Percentiles rank a stretch among this genome's conserved stretches.
phyloP scores from a whole-genome alignment of 2,888 invertebrate species.

The Unio pictorum region DNA sequence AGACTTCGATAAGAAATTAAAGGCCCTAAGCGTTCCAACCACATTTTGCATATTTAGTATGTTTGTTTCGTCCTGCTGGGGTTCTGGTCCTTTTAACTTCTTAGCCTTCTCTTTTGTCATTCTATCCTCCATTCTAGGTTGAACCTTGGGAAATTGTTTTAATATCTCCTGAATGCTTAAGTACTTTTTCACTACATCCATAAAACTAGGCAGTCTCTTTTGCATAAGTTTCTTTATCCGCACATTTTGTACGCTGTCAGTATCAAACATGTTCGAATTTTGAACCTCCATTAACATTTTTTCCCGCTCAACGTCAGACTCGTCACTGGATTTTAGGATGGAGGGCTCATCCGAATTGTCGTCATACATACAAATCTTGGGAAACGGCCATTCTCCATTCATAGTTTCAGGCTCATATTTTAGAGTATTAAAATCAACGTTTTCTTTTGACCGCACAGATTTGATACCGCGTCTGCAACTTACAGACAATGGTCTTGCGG shows the following conservation, averaged over 20 bases:
- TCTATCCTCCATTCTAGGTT: too few relatives aligned
- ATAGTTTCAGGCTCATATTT: too few relatives aligned
- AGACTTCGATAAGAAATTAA: constrained; percentile 15
- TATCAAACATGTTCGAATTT: constrained; percentile 21
- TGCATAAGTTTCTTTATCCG: constrained; percentile 7
- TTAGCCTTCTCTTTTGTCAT: not conserved
- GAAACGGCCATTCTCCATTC: not conserved
- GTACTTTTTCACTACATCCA: constrained; percentile 21
- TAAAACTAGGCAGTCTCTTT: constrained; percentile 1
- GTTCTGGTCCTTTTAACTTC: not conserved
- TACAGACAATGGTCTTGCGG: too few relatives aligned
- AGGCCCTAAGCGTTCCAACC: constrained; percentile 24
- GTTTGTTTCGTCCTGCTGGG: not conserved
- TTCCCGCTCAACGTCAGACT: constrained; percentile 10
- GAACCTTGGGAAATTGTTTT: constrained; percentile 9
- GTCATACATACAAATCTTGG: not conserved
- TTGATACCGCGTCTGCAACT: too few relatives aligned
- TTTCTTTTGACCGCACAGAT: too few relatives aligned
- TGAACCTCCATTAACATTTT: constrained; percentile 18
- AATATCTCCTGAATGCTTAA: constrained; percentile 23
- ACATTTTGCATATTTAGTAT: not conserved
- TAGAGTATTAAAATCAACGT: too few relatives aligned
- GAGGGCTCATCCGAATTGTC: constrained; percentile 17
- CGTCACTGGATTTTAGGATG: constrained; percentile 14
- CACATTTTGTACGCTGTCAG: constrained; percentile 34